Evolutionary conservation across 2,888 invertebrate genomes (phyloP).

Genomic region (Cheilosia scutellata): DNA sequence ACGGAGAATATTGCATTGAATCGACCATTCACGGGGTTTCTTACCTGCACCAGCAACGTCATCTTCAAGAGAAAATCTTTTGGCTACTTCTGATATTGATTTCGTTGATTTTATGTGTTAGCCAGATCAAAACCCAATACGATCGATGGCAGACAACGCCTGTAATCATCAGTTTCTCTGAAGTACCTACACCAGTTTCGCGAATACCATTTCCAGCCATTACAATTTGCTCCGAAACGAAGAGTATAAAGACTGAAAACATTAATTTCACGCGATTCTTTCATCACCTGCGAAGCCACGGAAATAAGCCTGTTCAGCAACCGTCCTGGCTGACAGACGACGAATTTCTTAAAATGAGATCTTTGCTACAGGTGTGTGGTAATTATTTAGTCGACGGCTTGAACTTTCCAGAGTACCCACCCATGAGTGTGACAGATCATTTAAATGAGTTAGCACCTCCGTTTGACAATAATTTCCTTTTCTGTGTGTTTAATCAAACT

Average conservation of each 20-base stretch:
- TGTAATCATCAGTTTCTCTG: neutral
- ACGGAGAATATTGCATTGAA: neutral
- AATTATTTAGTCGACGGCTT: slow-evolving; percentile 1
- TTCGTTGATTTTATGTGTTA: neutral
- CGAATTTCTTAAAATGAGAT: slow-evolving; percentile 10
- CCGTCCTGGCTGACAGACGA: neutral
- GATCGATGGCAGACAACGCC: neutral
- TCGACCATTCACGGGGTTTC: neutral
- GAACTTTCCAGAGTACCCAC: slow-evolving; percentile 4
- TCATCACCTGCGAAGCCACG: neutral
- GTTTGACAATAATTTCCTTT: neutral
- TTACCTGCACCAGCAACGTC: neutral
- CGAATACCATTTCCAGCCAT: slow-evolving; percentile 7
- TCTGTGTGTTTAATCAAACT: neutral
- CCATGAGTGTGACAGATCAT: neutral
- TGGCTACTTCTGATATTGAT: neutral
- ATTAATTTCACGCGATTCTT: slow-evolving; percentile 8
- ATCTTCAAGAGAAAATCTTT: neutral
- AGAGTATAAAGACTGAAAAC: neutral
- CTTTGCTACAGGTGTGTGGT: slow-evolving; percentile 14
- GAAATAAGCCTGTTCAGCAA: neutral
- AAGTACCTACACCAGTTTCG: neutral
- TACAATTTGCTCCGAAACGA: neutral
- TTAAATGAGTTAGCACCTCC: neutral
- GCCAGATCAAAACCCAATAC: neutral